Percentiles rank a stretch among this genome's conserved stretches.
phyloP scores from a whole-genome alignment of 2,113 vertebrate genomes.

The Sylvia atricapilla region DNA sequence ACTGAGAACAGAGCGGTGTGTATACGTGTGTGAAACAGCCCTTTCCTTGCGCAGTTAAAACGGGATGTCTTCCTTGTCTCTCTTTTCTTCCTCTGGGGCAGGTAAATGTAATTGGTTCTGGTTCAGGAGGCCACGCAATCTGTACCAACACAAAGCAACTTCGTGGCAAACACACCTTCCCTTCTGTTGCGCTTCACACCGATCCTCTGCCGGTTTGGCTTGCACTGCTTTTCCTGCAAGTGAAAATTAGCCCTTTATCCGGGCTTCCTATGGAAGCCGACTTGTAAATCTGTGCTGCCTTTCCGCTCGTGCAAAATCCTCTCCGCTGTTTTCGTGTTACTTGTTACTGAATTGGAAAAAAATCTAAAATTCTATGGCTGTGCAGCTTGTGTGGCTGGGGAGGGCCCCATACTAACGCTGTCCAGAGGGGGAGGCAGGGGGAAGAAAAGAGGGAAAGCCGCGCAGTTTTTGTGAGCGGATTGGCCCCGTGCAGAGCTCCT shows the following conservation, averaged over 20 bases:
- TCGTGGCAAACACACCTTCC: background rate
- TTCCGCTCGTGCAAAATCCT: background rate
- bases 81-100: background rate
- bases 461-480: background rate
- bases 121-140: background rate
- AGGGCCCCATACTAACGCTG: background rate
- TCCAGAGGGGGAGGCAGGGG: background rate
- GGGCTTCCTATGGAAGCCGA: background rate
- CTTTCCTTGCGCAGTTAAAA: background rate
- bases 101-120: background rate
- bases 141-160: background rate
- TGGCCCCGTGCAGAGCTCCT: background rate
- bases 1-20: background rate
- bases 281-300: background rate
- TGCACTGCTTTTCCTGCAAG: background rate
- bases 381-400: background rate
- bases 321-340: background rate
- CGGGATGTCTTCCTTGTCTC: background rate
- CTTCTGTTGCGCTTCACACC: background rate
- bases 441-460: background rate
- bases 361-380: background rate
- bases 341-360: background rate
- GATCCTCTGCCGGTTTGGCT: background rate
- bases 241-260: background rate
- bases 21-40: background rate